phyloP scores from a whole-genome alignment of 2,113 vertebrate species.

The Desmodus rotundus region DNA sequence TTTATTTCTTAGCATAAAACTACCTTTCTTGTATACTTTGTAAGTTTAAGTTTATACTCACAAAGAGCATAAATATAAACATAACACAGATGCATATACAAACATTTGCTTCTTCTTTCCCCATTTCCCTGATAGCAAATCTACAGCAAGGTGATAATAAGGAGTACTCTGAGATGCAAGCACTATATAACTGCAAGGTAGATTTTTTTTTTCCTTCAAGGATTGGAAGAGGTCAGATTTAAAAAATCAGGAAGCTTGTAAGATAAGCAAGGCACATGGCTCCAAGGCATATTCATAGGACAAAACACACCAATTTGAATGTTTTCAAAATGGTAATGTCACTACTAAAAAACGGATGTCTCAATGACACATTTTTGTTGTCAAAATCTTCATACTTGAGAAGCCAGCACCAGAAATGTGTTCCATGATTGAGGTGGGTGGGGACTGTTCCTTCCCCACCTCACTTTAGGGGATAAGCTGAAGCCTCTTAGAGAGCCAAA shows the following conservation, averaged over 20 bases:
- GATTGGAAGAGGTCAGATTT: background rate
- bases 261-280: background rate
- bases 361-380: background rate
- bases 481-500: background rate
- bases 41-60: background rate
- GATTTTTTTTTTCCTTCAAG: background rate
- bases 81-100: background rate
- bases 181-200: background rate
- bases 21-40: background rate
- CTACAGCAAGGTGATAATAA: background rate
- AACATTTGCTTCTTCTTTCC: background rate
- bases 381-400: background rate
- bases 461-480: background rate
- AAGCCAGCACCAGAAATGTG: background rate
- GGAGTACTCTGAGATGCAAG: background rate
- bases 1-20: conserved; percentile 15
- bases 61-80: background rate
- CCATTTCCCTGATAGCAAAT: background rate
- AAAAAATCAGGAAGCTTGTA: background rate
- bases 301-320: background rate
- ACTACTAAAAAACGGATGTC: background rate
- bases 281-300: background rate
- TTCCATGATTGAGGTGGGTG: background rate
- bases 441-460: background rate
- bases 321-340: background rate